These are phyloP conservation scores for Piprites chloris DNA, from an alignment of 2,113 vertebrate species.

Conservation along the genomic window DNA sequence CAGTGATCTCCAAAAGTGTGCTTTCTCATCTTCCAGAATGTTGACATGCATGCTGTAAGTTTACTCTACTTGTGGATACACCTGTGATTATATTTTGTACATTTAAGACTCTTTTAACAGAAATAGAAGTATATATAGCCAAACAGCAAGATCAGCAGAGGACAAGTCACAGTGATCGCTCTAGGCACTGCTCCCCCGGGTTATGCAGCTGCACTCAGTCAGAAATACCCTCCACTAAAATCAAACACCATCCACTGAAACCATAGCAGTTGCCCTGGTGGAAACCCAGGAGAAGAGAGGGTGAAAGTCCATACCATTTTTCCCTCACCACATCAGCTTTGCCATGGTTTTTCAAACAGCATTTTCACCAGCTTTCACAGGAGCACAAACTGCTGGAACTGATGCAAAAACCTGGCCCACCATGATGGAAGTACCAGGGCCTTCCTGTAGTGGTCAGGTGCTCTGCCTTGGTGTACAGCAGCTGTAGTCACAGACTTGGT, in stretches of 20 bases:
- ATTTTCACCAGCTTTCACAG: neutral
- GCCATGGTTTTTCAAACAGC: neutral
- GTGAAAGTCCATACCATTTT: neutral
- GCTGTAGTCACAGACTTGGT: neutral
- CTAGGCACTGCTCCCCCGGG: neutral
- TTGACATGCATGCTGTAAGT: neutral
- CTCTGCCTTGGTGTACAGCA: neutral
- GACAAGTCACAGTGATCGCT: neutral
- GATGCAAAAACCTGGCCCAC: neutral
- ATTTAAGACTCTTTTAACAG: neutral
- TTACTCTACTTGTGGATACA: neutral
- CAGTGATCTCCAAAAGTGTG: too few species aligned
- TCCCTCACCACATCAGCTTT: neutral
- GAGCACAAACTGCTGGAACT: neutral
- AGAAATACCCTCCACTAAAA: neutral
- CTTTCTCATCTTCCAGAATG: neutral
- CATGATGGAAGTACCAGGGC: too few species aligned
- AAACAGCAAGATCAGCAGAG: neutral
- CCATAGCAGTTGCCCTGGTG: neutral
- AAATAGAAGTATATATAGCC: neutral
- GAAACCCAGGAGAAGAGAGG: neutral
- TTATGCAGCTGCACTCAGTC: neutral
- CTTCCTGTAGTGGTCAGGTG: fast-evolving
- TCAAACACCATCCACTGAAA: neutral
- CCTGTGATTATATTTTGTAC: neutral